Conservation (phyloP, 2,888 invertebrate genomes). For the Steinernema hermaphroditum region DNA sequence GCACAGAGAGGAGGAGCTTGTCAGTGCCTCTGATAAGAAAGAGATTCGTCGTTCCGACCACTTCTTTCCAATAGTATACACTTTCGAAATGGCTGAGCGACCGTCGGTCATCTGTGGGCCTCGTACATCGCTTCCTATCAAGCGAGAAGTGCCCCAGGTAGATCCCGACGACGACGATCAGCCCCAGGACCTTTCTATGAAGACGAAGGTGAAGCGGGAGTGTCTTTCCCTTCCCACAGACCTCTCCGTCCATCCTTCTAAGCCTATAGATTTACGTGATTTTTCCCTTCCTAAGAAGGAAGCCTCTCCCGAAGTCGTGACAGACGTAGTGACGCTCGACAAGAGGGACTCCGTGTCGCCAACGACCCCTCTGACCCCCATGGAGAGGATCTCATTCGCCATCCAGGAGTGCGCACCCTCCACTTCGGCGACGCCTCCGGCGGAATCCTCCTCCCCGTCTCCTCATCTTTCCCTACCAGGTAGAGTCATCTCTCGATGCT, state of each 20-base stretch:
- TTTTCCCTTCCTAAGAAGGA: neutral
- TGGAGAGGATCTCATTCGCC: neutral
- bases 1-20: neutral
- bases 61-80: neutral
- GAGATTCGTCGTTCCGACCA: neutral
- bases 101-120: conserved; percentile 9
- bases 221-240: neutral
- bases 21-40: neutral
- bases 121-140: neutral
- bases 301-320: neutral
- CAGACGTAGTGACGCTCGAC: neutral
- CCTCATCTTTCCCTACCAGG: no score
- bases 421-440: neutral
- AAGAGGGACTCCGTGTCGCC: neutral
- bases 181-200: conserved; percentile 8
- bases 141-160: neutral
- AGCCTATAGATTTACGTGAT: no score
- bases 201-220: neutral
- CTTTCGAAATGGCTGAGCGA: neutral
- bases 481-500: no score
- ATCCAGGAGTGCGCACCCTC: neutral
- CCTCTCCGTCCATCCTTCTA: neutral
- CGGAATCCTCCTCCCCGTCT: neutral
- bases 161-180: neutral
- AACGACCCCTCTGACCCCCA: conserved; percentile 1